These are phyloP conservation scores for Aphidius gifuensis DNA, from an alignment of 1,140 invertebrate genomes.

Conservation along the genomic window DNA sequence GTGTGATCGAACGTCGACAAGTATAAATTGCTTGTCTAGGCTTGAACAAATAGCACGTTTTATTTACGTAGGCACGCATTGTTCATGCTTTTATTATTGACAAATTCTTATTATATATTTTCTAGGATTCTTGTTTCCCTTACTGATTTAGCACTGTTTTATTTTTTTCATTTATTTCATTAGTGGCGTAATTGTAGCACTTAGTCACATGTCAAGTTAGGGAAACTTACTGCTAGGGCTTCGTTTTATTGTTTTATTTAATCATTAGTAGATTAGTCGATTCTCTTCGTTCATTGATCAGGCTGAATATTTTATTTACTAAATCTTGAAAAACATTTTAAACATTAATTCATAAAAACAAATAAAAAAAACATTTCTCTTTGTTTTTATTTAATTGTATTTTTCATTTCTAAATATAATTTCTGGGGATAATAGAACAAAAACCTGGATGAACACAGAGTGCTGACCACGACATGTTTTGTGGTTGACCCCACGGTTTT, in stretches of 20 bases:
- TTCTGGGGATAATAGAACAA: too few species aligned
- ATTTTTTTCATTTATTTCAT: slow-evolving; percentile 11
- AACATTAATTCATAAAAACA: too few species aligned
- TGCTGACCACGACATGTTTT: slow-evolving; percentile 27
- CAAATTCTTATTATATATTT: background rate
- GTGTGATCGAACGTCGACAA: slow-evolving; percentile 38
- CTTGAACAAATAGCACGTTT: slow-evolving; percentile 36
- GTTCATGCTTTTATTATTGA: slow-evolving; percentile 26
- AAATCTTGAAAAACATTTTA: too few species aligned
- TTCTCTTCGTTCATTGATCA: too few species aligned
- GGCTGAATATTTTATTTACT: too few species aligned
- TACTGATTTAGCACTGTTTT: background rate
- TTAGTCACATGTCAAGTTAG: background rate
- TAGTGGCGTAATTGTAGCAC: slow-evolving; percentile 8
- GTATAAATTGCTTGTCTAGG: slow-evolving; percentile 30
- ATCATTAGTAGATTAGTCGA: background rate
- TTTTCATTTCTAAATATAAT: too few species aligned
- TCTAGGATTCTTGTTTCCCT: too few species aligned
- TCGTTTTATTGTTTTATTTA: background rate
- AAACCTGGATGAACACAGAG: too few species aligned
- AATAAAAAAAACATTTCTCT: too few species aligned
- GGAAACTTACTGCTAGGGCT: slow-evolving; percentile 4
- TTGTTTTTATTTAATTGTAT: too few species aligned
- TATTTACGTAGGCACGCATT: slow-evolving; percentile 14
- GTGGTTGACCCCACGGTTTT: slow-evolving; percentile 25